Evolutionary conservation across 2,113 vertebrate species (phyloP), one percentile per base, ranked within the genome.

Genomic region (Cavia porcellus): DNA sequence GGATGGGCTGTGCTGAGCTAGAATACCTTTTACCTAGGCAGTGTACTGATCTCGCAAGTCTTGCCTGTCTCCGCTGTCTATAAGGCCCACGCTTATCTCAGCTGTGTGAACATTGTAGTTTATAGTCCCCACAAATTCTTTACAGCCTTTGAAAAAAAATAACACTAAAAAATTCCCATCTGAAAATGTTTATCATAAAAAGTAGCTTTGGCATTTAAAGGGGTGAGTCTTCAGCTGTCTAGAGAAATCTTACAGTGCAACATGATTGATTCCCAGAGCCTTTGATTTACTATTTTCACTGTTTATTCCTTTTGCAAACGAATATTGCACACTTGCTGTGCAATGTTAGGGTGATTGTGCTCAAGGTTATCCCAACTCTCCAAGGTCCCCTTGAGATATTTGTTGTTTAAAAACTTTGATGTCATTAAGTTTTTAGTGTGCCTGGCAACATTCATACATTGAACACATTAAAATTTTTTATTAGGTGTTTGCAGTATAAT

Each of bases 111-210:
- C 79, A 0, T 64, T 22, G 42, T 50, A 50, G 24, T 64, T 7
- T n/a, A 6, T 50, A 20, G n/a, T 85, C 12, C 47, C 30, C 42
- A 24, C 17, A 64, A 7, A 55, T 86, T 66, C 61, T 94, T 35
- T 72, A 1, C 55, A 3, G 50, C 4, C 57, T 83, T 97, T 90
- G 66, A 52, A 81, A 52, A 81, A 86, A 89, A 52, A 11, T 52
- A 52, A 42, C 4, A 30, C 28, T 9, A 42, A 94, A 28, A 3
- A 35, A 59, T 59, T 90, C 38, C 45, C 64, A 66, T 80, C 70
- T 28, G 25, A 90, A 96, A 85, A 74, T 86, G 28, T 68, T 72
- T 57, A 96, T 90, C 57, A 88, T 68, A 72, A 97, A 55, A 98
- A 96, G 92, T 89, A 96, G 82, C 62, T 61, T 90, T 80, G 82